A percentile compares a stretch with the other conserved stretches of the same genome.
phyloP scores from a whole-genome alignment of 2,797 vertebrate genomes.

The Nannoperca obscura region DNA sequence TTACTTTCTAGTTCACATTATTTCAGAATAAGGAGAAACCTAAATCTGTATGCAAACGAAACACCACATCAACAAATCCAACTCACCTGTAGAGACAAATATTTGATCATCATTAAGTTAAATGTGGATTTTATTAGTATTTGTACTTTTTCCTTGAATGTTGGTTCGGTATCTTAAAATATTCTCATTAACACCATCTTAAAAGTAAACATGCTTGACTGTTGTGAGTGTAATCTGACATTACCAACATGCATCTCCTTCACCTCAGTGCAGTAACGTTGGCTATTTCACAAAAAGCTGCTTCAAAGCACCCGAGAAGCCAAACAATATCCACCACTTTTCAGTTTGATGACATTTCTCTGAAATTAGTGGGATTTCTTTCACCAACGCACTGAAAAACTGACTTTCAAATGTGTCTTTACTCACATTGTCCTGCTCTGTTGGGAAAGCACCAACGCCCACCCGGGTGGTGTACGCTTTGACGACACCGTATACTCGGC shows the following conservation, averaged over 20 bases:
- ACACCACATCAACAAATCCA: neutral
- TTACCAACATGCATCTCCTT: neutral
- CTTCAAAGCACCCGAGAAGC: neutral
- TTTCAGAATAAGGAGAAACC: neutral
- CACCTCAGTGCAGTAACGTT: neutral
- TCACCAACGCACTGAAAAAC: neutral
- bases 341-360: neutral
- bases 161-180: neutral
- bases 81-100: neutral
- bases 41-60: no score
- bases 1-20: neutral
- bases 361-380: neutral
- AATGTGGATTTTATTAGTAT: neutral
- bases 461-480: conserved; percentile 89
- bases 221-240: neutral
- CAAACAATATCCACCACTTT: neutral
- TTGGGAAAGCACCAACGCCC: conserved; percentile 89
- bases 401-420: neutral
- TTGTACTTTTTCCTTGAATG: neutral
- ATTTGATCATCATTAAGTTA: neutral
- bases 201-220: neutral
- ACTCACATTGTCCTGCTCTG: conserved; percentile 88
- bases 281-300: conserved; percentile 2
- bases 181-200: neutral
- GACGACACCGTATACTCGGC: conserved; percentile 88